These are phyloP conservation scores for Chrysochloris asiatica DNA, from an alignment of 2,113 vertebrate genomes.

Conservation along the genomic window DNA sequence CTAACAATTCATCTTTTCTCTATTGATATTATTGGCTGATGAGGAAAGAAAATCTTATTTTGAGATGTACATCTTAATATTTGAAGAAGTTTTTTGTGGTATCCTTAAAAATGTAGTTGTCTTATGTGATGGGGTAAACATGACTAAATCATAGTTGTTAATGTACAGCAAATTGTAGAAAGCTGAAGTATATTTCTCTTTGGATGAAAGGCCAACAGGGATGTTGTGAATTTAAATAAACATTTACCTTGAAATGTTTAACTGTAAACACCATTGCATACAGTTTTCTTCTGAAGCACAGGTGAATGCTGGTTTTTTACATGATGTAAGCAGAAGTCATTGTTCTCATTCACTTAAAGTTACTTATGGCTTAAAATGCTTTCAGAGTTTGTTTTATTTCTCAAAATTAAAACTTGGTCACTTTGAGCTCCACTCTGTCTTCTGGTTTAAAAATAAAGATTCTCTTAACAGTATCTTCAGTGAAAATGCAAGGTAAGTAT, in stretches of 20 bases:
- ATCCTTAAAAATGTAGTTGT: constrained; percentile 20
- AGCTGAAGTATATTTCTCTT: constrained; percentile 34
- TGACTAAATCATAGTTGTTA: constrained; percentile 50
- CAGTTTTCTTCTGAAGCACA: constrained; percentile 62
- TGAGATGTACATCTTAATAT: not conserved
- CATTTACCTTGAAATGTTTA: constrained; percentile 46
- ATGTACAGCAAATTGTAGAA: constrained; percentile 56
- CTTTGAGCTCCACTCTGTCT: constrained; percentile 82
- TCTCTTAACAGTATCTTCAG: constrained; percentile 79
- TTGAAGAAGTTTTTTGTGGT: constrained; percentile 45
- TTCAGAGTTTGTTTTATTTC: constrained; percentile 77
- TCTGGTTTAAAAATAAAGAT: constrained; percentile 73
- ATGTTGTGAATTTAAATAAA: constrained; percentile 49
- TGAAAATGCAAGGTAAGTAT: constrained; percentile 90
- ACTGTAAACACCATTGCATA: too few species aligned
- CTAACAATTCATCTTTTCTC: too few species aligned
- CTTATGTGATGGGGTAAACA: not conserved
- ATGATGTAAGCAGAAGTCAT: constrained; percentile 43
- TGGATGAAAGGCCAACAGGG: not conserved
- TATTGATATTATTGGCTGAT: constrained; percentile 14
- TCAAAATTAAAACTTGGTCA: constrained; percentile 75
- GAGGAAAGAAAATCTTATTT: not conserved
- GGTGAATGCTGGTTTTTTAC: constrained; percentile 69
- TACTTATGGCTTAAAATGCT: constrained; percentile 90
- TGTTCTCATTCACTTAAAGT: constrained; percentile 64